Evolutionary conservation across 2,797 vertebrate species (phyloP), one percentile per base, ranked within the genome.

Genomic region (Myripristis jacobus): DNA sequence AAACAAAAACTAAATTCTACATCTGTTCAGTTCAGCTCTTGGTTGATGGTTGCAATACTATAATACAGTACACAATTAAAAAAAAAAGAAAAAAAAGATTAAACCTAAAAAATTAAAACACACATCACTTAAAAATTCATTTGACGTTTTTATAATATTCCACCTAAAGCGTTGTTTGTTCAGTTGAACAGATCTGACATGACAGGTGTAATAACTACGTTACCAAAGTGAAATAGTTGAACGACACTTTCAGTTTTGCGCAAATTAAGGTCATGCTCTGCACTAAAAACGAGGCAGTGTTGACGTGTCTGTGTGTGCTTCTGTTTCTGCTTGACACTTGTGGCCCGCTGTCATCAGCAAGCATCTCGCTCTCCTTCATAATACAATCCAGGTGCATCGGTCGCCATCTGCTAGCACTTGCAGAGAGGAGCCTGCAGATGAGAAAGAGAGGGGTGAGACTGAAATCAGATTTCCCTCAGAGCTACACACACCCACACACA

Each of bases 371-470:
- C 67, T 70, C 78, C 82, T 90, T 96, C 94, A 96, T 83, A 97
- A 93, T 71, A 97, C 94, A 44, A 98, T 98, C 96, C 96, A 97
- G 6, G 96, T 97, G 75, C 95, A 96, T 50, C 96, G 93, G 74
- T 97, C 96, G 1, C 93, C 95, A 70, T 98, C 96, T 0, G 96
- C 95, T 80, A 98, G 83, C 62, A 97, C 96, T 87, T 97, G 96
- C 66, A 97, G 89, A 4, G 96, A 97, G 8, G 96, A 96, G 70
- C 96, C 96, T 98, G 66, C 22, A 22, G 47, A 57, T 16, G 38
- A 83, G 34, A 62, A 29, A 29, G 6, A 64, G 15, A 66, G 1
- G 3, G 41, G 29, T 0, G 0, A 34, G 6, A 36, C 1, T 31
- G 58, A 0, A 50, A 36, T 54, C 9, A 16, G 4, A 16, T 19